phyloP scores from a whole-genome alignment of 2,113 vertebrate species.

The Nesoenas mayeri region DNA sequence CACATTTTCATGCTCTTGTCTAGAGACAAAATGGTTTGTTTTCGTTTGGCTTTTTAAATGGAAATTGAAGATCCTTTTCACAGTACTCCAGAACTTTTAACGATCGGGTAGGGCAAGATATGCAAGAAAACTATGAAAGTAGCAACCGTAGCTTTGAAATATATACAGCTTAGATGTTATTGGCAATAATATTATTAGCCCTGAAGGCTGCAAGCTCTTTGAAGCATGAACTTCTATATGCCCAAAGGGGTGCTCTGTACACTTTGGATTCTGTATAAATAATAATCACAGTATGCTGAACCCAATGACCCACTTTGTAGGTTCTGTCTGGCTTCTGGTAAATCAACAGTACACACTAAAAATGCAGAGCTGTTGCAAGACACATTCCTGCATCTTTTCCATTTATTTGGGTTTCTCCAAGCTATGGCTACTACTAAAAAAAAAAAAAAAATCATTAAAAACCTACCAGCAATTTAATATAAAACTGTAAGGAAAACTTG shows the following conservation, averaged over 20 bases:
- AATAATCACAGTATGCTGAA: conserved; percentile 32
- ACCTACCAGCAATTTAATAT: neutral
- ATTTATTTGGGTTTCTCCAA: neutral
- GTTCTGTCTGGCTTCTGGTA: conserved; percentile 23
- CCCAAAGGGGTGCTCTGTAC: conserved; percentile 24
- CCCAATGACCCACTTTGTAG: conserved; percentile 15
- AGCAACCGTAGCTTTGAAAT: conserved; percentile 54
- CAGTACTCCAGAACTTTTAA: neutral
- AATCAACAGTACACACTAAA: conserved; percentile 20
- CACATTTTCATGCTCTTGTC: neutral
- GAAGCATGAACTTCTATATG: conserved; percentile 36
- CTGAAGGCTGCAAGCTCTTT: conserved; percentile 35
- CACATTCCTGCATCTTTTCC: neutral
- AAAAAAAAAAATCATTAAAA: neutral
- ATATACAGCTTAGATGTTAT: conserved; percentile 34
- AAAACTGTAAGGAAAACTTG: neutral
- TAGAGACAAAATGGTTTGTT: neutral
- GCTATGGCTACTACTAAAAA: neutral
- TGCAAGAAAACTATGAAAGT: neutral
- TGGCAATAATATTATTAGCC: conserved; percentile 33
- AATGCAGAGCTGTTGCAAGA: neutral
- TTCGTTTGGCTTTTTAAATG: neutral
- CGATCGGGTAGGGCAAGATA: neutral
- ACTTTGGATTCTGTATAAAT: conserved; percentile 34
- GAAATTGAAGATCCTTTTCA: conserved; percentile 9